A percentile compares a stretch with the other conserved stretches of the same genome.
Conservation (phyloP, 2,888 invertebrate genomes). For the Hypercompe scribonia region DNA sequence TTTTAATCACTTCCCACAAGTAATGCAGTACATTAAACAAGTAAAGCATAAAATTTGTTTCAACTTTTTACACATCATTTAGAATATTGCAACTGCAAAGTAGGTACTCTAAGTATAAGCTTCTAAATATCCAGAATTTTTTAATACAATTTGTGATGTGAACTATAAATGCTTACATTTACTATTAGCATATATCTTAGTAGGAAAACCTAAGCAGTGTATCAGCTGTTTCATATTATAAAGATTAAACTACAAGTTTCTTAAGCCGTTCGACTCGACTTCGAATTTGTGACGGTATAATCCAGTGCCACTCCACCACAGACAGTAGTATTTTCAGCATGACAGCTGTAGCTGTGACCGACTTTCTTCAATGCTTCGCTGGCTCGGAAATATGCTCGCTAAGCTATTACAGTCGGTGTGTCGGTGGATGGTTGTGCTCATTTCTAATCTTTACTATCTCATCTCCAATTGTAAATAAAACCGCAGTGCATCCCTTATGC, state of each 20-base stretch:
- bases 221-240: neutral
- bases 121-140: neutral
- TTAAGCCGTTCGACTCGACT: neutral
- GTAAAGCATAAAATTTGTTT: neutral
- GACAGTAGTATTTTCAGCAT: neutral
- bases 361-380: neutral
- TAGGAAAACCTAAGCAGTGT: neutral
- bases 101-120: neutral
- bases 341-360: neutral
- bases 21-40: neutral
- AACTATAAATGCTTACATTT: neutral
- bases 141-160: neutral
- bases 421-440: slow-evolving; percentile 52
- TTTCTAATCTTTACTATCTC: slow-evolving; percentile 51
- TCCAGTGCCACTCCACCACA: neutral
- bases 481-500: slow-evolving; percentile 53
- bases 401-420: neutral
- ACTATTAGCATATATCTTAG: neutral
- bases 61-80: too few species aligned
- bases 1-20: neutral
- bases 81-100: neutral
- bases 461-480: slow-evolving; percentile 51
- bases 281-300: neutral
- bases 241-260: neutral
- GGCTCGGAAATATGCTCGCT: neutral